Percentiles rank a stretch among this genome's conserved stretches.
Evolutionary conservation across 2,888 invertebrate species (phyloP).

Genomic region (Drosophila ustulata): DNA sequence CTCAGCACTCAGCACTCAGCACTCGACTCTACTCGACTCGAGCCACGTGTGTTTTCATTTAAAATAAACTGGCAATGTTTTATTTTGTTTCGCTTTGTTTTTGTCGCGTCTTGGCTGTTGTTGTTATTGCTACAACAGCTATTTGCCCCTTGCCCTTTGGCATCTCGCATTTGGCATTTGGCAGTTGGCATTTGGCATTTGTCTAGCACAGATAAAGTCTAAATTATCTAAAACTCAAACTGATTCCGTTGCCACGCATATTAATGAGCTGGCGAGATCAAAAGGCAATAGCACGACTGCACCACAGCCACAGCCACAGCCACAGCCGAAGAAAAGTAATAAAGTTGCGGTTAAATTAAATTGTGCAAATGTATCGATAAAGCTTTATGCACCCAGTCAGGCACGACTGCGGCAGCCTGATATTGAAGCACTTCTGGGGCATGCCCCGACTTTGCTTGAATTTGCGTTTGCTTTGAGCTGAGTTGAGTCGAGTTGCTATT

Average conservation of each 20-base stretch:
- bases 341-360: constrained; percentile 79
- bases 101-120: constrained; percentile 14
- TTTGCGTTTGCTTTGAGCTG: background rate
- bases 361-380: constrained; percentile 77
- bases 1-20: constrained; percentile 3
- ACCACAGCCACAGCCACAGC: constrained; percentile 46
- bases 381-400: constrained; percentile 56
- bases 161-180: constrained; percentile 18
- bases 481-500: background rate
- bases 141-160: constrained; percentile 34
- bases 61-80: constrained; percentile 69
- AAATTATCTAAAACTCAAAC: constrained; percentile 80
- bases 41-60: constrained; percentile 78
- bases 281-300: constrained; percentile 58
- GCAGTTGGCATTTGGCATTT: constrained; percentile 32
- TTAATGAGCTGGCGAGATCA: constrained; percentile 71
- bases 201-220: constrained; percentile 61
- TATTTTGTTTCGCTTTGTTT: constrained; percentile 45
- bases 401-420: background rate
- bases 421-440: constrained; percentile 1
- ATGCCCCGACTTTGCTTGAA: background rate
- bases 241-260: constrained; percentile 73
- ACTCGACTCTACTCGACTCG: constrained; percentile 10
- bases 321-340: constrained; percentile 66
- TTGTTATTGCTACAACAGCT: constrained; percentile 21